Conservation (phyloP, 2,797 vertebrate genomes). For the Cossypha caffra region DNA sequence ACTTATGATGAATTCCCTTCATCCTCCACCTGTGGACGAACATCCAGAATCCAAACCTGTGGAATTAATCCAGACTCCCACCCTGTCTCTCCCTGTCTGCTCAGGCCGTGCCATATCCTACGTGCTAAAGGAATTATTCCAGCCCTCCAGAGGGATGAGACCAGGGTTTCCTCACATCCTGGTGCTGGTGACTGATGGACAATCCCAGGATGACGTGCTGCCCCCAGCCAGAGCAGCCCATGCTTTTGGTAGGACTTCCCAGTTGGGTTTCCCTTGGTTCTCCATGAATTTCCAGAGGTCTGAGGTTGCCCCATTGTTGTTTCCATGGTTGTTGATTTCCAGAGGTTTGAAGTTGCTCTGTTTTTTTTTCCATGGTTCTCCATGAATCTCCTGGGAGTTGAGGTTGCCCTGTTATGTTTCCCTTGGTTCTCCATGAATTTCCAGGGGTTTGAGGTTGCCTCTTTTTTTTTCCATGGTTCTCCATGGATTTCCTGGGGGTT, state of each 20-base stretch:
- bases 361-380: too few relatives aligned
- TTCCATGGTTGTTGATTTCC: not conserved
- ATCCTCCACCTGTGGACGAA: not conserved
- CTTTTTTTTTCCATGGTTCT: fast-evolving
- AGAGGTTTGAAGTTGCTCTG: fast-evolving
- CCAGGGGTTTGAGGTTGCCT: fast-evolving
- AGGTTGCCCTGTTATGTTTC: too few relatives aligned
- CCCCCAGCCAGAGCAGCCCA: slow-evolving; percentile 84
- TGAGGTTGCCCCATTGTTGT: not conserved
- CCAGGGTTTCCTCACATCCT: slow-evolving; percentile 79
- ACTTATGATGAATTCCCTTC: not conserved
- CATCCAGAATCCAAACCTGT: not conserved
- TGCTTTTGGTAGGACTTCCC: slow-evolving; percentile 78
- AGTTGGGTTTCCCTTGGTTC: fast-evolving
- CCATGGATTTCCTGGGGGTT: too few relatives aligned
- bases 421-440: not conserved
- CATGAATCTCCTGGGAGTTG: too few relatives aligned
- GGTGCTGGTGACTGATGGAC: slow-evolving; percentile 88
- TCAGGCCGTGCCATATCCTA: slow-evolving; percentile 86
- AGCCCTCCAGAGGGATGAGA: slow-evolving; percentile 87
- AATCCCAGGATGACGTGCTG: slow-evolving; percentile 86
- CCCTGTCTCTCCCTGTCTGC: not conserved
- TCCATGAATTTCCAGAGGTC: fast-evolving
- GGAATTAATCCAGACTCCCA: not conserved
- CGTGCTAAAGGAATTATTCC: slow-evolving; percentile 85